These are phyloP conservation scores for Geophilus truncorum DNA, from an alignment of 2,888 invertebrate species.

Conservation along the genomic window DNA sequence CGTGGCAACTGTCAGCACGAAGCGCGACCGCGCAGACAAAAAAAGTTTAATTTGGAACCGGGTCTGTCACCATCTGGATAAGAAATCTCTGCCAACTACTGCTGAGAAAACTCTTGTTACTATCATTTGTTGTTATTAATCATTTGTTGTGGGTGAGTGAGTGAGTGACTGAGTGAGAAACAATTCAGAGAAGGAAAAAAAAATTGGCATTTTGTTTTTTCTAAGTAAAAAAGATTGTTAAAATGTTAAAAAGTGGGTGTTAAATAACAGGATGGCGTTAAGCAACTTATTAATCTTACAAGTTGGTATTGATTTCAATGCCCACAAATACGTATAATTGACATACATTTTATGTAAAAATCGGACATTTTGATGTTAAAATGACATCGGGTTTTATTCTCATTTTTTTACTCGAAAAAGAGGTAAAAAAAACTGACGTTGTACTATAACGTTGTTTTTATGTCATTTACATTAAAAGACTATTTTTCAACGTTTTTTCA, in stretches of 20 bases:
- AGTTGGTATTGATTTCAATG: no score
- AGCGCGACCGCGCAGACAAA: neutral
- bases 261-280: neutral
- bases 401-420: no score
- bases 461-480: no score
- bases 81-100: neutral
- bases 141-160: neutral
- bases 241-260: neutral
- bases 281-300: no score
- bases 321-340: no score
- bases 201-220: neutral
- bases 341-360: no score
- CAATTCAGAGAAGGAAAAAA: neutral
- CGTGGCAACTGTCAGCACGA: neutral
- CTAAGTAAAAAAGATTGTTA: neutral
- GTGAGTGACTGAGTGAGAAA: neutral
- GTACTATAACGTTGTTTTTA: no score
- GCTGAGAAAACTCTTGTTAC: neutral
- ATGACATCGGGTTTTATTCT: no score
- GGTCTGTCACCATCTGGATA: neutral
- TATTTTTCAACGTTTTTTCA: no score
- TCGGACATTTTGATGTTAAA: no score
- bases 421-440: no score
- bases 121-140: neutral
- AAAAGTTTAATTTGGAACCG: neutral